These are phyloP conservation scores for Chelon labrosus DNA, from an alignment of 2,797 vertebrate species.

Conservation along the genomic window DNA sequence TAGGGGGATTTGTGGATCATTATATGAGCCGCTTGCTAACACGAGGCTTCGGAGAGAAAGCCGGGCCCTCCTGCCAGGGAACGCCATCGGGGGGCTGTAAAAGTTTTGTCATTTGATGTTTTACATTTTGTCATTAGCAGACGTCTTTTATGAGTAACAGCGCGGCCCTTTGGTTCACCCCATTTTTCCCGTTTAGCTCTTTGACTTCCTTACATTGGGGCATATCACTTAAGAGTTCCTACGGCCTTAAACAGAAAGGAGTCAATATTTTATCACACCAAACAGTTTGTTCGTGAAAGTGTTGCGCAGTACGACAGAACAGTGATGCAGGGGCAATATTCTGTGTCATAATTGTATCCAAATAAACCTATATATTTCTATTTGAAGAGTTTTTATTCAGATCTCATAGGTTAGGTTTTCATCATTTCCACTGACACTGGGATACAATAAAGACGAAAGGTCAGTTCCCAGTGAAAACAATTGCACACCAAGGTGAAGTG, in stretches of 20 bases:
- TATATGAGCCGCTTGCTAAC: constrained; percentile 69
- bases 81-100: constrained; percentile 62
- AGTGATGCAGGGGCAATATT: not conserved
- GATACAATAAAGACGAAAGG: no score
- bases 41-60: constrained; percentile 63
- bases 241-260: not conserved
- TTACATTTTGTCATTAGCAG: constrained; percentile 73
- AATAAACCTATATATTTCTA: constrained; percentile 30
- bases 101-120: constrained; percentile 75
- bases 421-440: no score
- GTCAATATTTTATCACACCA: not conserved
- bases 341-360: constrained; percentile 22
- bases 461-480: no score
- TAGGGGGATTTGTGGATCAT: constrained; percentile 79
- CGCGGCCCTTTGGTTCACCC: constrained; percentile 57
- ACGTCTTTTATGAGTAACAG: constrained; percentile 66
- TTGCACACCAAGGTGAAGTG: no score
- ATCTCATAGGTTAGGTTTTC: no score
- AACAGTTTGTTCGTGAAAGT: constrained; percentile 11
- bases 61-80: constrained; percentile 62
- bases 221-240: constrained; percentile 27
- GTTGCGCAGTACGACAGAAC: constrained; percentile 16
- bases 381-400: no score
- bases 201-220: constrained; percentile 23
- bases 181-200: constrained; percentile 46